phyloP scores from a whole-genome alignment of 2,113 vertebrate genomes.

The Anhinga anhinga region DNA sequence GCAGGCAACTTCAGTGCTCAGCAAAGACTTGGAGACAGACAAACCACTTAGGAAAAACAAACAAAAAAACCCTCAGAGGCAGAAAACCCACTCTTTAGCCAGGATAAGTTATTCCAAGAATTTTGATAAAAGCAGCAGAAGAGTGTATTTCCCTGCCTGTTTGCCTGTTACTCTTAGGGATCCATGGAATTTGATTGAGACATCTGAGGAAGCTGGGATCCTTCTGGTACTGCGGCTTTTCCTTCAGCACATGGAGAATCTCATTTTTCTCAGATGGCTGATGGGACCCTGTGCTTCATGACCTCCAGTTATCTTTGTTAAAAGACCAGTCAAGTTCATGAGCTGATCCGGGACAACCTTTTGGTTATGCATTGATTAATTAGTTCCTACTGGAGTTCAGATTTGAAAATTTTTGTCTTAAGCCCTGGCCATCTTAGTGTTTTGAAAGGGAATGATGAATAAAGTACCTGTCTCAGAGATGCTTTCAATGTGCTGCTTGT shows the following conservation, averaged over 20 bases:
- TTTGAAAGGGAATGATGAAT: background rate
- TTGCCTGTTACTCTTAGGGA: background rate
- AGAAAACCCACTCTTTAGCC: background rate
- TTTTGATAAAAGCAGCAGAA: background rate
- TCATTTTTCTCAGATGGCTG: background rate
- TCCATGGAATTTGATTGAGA: background rate
- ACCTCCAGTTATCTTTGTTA: background rate
- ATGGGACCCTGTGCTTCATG: background rate
- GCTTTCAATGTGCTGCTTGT: background rate
- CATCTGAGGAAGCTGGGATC: background rate
- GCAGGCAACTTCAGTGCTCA: background rate
- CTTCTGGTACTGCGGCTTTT: background rate
- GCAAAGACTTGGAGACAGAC: background rate
- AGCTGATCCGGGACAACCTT: background rate
- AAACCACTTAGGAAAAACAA: background rate
- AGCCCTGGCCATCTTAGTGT: background rate
- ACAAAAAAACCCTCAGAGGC: background rate
- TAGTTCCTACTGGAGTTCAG: background rate
- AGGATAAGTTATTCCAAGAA: background rate
- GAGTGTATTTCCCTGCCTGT: background rate
- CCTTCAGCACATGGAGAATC: background rate
- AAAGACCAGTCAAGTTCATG: background rate
- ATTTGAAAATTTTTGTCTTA: background rate
- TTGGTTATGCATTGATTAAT: background rate
- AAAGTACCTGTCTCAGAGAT: background rate